phyloP scores from a whole-genome alignment of 2,113 vertebrate genomes.

The Nerophis lumbriciformis region DNA sequence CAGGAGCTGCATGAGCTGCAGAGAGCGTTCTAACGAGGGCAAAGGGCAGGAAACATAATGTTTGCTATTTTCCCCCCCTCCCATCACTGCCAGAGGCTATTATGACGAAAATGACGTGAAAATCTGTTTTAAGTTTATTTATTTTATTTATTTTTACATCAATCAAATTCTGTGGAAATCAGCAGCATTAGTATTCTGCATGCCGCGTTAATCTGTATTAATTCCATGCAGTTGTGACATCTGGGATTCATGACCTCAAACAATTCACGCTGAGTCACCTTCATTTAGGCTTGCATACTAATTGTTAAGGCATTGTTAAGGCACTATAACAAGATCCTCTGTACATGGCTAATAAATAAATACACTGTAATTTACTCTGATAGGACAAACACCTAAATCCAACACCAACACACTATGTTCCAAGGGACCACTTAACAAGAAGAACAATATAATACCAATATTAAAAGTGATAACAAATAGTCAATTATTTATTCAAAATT shows the following conservation, averaged over 20 bases:
- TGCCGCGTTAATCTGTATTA: constrained; percentile 56
- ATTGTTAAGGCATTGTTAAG: constrained; percentile 37
- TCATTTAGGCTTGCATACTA: constrained; percentile 33
- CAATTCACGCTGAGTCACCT: constrained; percentile 32
- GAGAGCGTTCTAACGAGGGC: constrained; percentile 72
- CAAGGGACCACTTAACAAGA: no score
- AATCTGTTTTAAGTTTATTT: constrained; percentile 54
- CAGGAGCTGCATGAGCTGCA: constrained; percentile 54
- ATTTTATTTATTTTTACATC: constrained; percentile 56
- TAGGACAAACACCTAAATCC: constrained; percentile 1
- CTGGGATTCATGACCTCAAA: constrained; percentile 43
- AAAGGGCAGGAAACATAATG: constrained; percentile 65
- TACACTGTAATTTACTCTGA: not conserved
- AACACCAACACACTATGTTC: no score
- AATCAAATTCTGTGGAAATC: constrained; percentile 68
- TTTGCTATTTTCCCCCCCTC: constrained; percentile 45
- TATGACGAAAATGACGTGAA: constrained; percentile 74
- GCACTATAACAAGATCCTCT: constrained; percentile 14
- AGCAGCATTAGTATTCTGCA: constrained; percentile 67
- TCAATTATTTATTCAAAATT: no score
- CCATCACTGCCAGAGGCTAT: constrained; percentile 66
- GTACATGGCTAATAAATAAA: constrained; percentile 23
- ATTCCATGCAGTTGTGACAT: constrained; percentile 57
- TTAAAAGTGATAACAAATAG: no score
- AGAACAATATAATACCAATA: no score